Conservation (phyloP, 2,888 invertebrate species). For the Busseola fusca region DNA sequence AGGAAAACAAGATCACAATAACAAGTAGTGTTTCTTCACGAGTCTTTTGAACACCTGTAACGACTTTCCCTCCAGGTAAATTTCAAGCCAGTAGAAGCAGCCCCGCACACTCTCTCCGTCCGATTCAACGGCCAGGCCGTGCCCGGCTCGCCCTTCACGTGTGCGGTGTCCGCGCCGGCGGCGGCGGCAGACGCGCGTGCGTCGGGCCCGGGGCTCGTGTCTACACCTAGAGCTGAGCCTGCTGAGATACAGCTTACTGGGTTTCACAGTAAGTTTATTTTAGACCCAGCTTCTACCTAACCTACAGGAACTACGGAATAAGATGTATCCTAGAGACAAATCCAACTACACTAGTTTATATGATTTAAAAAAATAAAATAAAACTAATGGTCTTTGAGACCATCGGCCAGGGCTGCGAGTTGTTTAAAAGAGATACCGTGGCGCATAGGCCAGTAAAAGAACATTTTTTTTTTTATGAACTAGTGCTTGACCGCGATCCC, state of each 20-base stretch:
- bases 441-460: no score
- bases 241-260: conserved; percentile 85
- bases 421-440: no score
- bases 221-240: conserved; percentile 79
- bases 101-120: conserved; percentile 96
- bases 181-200: conserved; percentile 84
- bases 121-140: conserved; percentile 93
- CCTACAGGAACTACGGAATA: neutral
- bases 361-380: no score
- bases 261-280: conserved; percentile 76
- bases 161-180: conserved; percentile 91
- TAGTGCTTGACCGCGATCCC: no score
- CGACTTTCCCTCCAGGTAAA: conserved; percentile 89
- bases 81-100: conserved; percentile 98
- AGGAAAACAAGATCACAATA: no score
- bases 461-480: no score
- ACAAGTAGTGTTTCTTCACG: no score
- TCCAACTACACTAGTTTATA: no score
- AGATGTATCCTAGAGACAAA: no score
- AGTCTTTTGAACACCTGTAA: no score
- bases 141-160: conserved; percentile 98
- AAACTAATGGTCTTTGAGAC: no score
- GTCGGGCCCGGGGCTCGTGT: conserved; percentile 80
- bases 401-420: no score
- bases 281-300: neutral